Evolutionary conservation across 2,888 invertebrate genomes (phyloP).

Genomic region (Epistrophe grossulariae): DNA sequence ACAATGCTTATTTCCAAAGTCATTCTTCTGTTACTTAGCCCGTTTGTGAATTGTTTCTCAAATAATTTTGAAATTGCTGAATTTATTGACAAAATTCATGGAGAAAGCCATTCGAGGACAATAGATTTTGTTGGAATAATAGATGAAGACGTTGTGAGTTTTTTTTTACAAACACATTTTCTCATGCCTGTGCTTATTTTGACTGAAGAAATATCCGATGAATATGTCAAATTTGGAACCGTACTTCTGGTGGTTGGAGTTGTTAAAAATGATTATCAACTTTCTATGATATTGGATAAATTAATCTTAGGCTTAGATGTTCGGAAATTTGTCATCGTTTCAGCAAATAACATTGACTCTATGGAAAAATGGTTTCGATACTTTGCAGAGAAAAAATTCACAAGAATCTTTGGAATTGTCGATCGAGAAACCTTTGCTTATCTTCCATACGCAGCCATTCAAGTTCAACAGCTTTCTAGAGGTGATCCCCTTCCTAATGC

Average conservation of each 20-base stretch:
- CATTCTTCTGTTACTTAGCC: background rate
- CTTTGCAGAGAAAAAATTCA: conserved; percentile 40
- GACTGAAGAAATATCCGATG: background rate
- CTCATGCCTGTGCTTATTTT: conserved; percentile 17
- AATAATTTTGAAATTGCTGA: background rate
- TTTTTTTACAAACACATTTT: background rate
- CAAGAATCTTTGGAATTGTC: conserved; percentile 47
- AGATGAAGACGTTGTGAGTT: background rate
- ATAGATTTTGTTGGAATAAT: conserved; percentile 28
- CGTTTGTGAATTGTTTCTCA: background rate
- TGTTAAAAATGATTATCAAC: no score
- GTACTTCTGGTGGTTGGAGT: conserved; percentile 19
- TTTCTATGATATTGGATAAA: background rate
- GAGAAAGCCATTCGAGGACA: conserved; percentile 17
- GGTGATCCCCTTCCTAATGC: background rate
- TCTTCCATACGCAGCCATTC: conserved; percentile 23
- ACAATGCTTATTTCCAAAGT: background rate
- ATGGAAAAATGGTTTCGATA: conserved; percentile 29
- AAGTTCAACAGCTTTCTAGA: background rate
- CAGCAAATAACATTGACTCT: background rate
- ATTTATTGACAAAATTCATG: conserved; percentile 19
- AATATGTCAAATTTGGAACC: background rate
- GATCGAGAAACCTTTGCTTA: background rate
- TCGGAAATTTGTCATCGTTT: conserved; percentile 47
- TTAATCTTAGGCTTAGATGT: background rate